A percentile compares a stretch with the other conserved stretches of the same genome.
These are phyloP conservation scores for Varanus salvator DNA, from an alignment of 2,113 vertebrate genomes.

Conservation along the genomic window DNA sequence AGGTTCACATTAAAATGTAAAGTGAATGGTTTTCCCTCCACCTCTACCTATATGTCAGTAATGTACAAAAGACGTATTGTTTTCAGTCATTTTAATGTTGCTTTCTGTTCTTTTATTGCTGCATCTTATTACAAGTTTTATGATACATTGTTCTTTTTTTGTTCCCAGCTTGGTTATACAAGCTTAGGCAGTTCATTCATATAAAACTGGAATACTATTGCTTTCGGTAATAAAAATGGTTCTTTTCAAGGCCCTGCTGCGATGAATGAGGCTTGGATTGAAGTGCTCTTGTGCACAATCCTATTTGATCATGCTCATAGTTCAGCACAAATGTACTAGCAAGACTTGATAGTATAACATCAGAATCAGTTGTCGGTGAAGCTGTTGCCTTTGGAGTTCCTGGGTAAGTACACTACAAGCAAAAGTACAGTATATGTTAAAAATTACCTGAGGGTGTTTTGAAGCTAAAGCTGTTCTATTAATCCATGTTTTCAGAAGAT, in stretches of 20 bases:
- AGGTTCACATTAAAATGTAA: no score
- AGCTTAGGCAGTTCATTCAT: no score
- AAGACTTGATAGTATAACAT: neutral
- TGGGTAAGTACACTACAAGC: neutral
- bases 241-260: neutral
- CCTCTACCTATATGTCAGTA: no score
- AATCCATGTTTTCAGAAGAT: neutral
- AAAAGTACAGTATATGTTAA: neutral
- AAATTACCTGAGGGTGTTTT: neutral
- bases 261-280: neutral
- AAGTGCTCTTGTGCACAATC: neutral
- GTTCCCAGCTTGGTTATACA: no score
- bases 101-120: no score
- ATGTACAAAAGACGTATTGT: no score
- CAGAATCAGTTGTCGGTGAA: neutral
- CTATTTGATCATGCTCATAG: neutral
- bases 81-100: no score
- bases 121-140: no score
- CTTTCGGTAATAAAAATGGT: neutral
- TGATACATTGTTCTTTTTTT: no score
- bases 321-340: neutral
- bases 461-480: neutral
- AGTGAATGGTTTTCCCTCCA: no score
- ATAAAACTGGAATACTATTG: no score
- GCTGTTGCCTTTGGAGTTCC: neutral